Conservation (phyloP, 2,888 invertebrate genomes). For the Gisinianus flammeolus region DNA sequence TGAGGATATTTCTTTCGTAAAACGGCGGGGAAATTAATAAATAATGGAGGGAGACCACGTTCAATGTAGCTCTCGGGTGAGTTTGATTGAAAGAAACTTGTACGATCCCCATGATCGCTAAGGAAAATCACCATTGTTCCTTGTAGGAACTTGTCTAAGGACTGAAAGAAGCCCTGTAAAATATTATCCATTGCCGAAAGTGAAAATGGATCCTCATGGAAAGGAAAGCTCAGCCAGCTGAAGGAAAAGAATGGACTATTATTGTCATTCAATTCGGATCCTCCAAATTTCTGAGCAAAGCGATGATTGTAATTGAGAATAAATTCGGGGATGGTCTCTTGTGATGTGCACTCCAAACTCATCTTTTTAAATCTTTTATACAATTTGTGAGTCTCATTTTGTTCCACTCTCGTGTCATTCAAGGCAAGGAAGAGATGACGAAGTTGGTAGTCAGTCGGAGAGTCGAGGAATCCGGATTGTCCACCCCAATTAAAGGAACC, state of each 20-base stretch:
- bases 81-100: slow-evolving; percentile 71
- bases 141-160: slow-evolving; percentile 67
- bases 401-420: not conserved
- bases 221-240: slow-evolving; percentile 80
- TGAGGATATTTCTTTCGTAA: slow-evolving; percentile 67
- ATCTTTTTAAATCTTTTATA: not conserved
- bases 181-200: slow-evolving; percentile 72
- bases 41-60: slow-evolving; percentile 72
- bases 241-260: slow-evolving; percentile 73
- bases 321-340: slow-evolving; percentile 64
- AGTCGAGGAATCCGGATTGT: slow-evolving; percentile 72
- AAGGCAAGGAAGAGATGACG: slow-evolving; percentile 70
- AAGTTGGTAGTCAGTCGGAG: slow-evolving; percentile 82
- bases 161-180: slow-evolving; percentile 67
- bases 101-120: slow-evolving; percentile 80
- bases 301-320: slow-evolving; percentile 73
- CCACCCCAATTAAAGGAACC: slow-evolving; percentile 72
- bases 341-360: slow-evolving; percentile 17
- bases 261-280: no score
- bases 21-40: slow-evolving; percentile 71
- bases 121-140: slow-evolving; percentile 72
- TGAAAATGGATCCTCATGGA: slow-evolving; percentile 73
- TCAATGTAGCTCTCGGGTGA: slow-evolving; percentile 78
- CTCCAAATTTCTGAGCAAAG: slow-evolving; percentile 71
- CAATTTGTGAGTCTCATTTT: not conserved